Conservation (phyloP, 2,888 invertebrate genomes). For the Euphydryas editha region DNA sequence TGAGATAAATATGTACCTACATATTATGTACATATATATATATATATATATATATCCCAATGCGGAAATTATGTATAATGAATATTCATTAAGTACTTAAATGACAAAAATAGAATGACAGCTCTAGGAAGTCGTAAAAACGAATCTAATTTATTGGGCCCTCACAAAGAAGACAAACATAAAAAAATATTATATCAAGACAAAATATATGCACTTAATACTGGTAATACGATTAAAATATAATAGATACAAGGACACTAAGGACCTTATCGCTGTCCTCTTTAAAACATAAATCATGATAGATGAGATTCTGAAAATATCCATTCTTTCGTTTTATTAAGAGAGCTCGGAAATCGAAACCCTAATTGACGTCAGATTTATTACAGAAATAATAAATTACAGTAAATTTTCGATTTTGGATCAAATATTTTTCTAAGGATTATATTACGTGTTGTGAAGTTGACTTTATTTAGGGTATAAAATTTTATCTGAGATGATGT, state of each 20-base stretch:
- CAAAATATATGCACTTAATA: conserved; percentile 2
- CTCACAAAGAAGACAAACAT: neutral
- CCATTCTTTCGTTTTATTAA: conserved; percentile 38
- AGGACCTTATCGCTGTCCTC: conserved; percentile 27
- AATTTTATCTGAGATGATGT: too few species aligned
- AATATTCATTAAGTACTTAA: neutral
- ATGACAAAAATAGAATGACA: neutral
- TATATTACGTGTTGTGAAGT: too few species aligned
- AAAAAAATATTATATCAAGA: neutral
- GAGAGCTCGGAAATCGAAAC: conserved; percentile 19
- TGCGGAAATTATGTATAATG: too few species aligned
- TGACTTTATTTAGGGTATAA: too few species aligned
- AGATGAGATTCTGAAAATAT: conserved; percentile 25
- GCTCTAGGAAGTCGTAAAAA: neutral
- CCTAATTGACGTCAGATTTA: conserved; percentile 22
- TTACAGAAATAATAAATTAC: conserved; percentile 1
- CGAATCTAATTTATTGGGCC: neutral
- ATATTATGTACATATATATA: too few species aligned
- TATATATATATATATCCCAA: too few species aligned
- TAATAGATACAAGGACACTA: neutral
- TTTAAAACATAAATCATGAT: conserved; percentile 29
- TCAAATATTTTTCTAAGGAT: too few species aligned
- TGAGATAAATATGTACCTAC: too few species aligned
- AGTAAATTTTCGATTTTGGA: too few species aligned
- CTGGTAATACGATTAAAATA: neutral